Evolutionary conservation across 1,140 invertebrate species (phyloP).

Genomic region (Antheraea mylitta): DNA sequence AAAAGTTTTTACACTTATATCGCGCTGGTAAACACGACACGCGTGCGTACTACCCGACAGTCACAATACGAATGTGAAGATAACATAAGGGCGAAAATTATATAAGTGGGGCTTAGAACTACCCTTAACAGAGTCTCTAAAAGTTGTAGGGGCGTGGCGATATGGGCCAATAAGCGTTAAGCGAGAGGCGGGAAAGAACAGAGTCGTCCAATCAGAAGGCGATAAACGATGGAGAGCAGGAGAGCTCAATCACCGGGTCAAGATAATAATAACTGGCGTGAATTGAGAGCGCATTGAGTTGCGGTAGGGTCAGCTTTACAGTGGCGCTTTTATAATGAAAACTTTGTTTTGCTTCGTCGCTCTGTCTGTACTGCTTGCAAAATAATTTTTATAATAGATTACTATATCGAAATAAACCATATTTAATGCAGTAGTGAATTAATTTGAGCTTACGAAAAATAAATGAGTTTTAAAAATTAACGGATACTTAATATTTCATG

Average conservation of each 20-base stretch:
- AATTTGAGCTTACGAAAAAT: too few species aligned
- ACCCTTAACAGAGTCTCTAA: slow-evolving; percentile 65
- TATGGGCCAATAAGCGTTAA: slow-evolving; percentile 47
- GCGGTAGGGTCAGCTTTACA: slow-evolving; percentile 71
- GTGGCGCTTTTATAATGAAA: slow-evolving; percentile 66
- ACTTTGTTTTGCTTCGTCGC: slow-evolving; percentile 40
- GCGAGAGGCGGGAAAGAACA: slow-evolving; percentile 58
- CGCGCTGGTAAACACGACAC: slow-evolving; percentile 41
- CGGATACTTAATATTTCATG: too few species aligned
- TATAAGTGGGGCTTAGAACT: slow-evolving; percentile 72
- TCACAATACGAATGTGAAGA: slow-evolving; percentile 64
- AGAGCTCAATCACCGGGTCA: slow-evolving; percentile 73
- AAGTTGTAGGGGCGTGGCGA: slow-evolving; percentile 56
- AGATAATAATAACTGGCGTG: slow-evolving; percentile 74
- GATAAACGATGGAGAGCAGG: slow-evolving; percentile 54
- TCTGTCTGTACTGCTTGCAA: slow-evolving; percentile 35
- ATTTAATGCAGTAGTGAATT: too few species aligned
- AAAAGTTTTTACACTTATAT: slow-evolving; percentile 74
- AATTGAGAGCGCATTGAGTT: slow-evolving; percentile 75
- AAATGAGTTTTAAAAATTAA: too few species aligned
- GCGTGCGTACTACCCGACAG: slow-evolving; percentile 65
- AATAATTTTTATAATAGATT: slow-evolving; percentile 14
- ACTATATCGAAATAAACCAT: not conserved
- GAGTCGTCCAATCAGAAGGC: slow-evolving; percentile 53
- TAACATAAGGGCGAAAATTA: slow-evolving; percentile 71